These are phyloP conservation scores for Acanthornis magna DNA, from an alignment of 2,797 vertebrate genomes.

Conservation along the genomic window DNA sequence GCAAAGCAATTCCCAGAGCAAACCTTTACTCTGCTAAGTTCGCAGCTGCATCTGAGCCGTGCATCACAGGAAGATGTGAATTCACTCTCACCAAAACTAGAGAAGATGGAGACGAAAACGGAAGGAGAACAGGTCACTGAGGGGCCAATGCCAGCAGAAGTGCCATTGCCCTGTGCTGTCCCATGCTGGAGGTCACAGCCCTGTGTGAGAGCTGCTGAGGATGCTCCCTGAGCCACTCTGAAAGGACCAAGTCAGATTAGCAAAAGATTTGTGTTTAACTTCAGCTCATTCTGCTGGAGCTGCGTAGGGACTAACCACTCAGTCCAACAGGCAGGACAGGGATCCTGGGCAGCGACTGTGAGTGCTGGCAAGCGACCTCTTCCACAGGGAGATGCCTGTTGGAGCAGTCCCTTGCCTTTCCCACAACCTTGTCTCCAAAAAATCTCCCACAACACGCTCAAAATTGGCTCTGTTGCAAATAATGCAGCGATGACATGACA, in stretches of 20 bases:
- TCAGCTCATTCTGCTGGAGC: background rate
- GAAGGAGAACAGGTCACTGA: background rate
- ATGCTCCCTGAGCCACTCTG: background rate
- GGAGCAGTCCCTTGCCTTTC: background rate
- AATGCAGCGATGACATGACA: background rate
- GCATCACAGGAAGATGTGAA: background rate
- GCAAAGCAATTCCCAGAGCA: background rate
- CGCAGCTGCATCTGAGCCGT: background rate
- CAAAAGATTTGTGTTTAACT: background rate
- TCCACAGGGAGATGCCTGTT: background rate
- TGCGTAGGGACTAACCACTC: background rate
- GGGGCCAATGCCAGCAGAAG: background rate
- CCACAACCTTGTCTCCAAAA: background rate
- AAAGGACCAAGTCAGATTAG: background rate
- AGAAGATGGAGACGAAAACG: background rate
- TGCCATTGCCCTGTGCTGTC: accelerated
- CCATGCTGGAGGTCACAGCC: background rate
- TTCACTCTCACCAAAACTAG: background rate
- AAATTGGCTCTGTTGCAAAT: background rate
- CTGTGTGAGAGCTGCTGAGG: background rate
- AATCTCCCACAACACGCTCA: accelerated
- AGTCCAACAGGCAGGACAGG: background rate
- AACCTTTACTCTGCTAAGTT: background rate
- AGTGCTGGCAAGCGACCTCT: background rate
- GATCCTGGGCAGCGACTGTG: accelerated